Evolutionary conservation across 2,113 vertebrate genomes (phyloP), one percentile per base, ranked within the genome.

Genomic region (Vulpes vulpes): DNA sequence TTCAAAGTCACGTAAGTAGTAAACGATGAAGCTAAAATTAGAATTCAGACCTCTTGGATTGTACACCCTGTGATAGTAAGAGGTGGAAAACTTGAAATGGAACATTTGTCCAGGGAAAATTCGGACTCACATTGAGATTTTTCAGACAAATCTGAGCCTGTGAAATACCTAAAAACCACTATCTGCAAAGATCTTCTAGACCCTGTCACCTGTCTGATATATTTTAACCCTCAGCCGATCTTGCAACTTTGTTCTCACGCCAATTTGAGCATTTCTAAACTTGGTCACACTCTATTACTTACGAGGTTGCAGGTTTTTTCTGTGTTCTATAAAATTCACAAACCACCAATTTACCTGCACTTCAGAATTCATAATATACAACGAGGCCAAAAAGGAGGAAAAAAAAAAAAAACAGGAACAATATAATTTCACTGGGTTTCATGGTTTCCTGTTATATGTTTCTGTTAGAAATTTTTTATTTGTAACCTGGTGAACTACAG

Each of bases 321-420:
- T 79, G 79, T 3, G 17, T 74, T 96, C 67, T 88, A 74, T 8
- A 67, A 65, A 89, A 43, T 90, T 92, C 83, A 60, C 4, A 95
- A 76, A 43, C 27, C 43, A 49, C 11, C 16, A 60, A 86, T 60
- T 59, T 74, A 57, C 12, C 4, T 78, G 6, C 15, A 86, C 8
- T 65, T 71, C 43, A 49, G 30, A 92, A 65, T 94, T 59, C 0
- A 8, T 55, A 53, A 62, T 20, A 76, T 1, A 87, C 1, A n/a
- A 49, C 83, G 74, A 14, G 22, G 19, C 2, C 17, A 55, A 78
- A 82, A 27, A 32, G 1, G 69, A 78, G 10, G 3, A 67, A n/a
- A 2, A 94, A 7, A 43, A 7, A 43, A 83, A 73, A 14, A 51
- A n/a, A 17, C 2, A 92, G 9, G 1, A 60, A 81, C 3, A 3